Conservation (phyloP, 2,888 invertebrate species). For the Abrostola tripartita region DNA sequence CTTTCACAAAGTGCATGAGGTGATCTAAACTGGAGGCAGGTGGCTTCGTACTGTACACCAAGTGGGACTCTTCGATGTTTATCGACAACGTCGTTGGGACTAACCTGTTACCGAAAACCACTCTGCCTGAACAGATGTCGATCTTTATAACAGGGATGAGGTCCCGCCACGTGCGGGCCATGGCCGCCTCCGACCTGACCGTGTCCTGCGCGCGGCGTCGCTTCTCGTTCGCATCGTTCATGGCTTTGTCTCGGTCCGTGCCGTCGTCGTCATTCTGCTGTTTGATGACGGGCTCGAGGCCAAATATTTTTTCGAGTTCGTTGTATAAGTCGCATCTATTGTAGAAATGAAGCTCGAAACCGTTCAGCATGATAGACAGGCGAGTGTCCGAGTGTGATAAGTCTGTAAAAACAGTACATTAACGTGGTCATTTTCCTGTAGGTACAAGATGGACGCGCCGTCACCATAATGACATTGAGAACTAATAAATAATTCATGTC, state of each 20-base stretch:
- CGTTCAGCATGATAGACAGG: slow-evolving; percentile 96
- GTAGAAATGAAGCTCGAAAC: slow-evolving; percentile 98
- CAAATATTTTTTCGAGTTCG: slow-evolving; percentile 95
- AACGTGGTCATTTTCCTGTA: slow-evolving; percentile 40
- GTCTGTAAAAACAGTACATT: slow-evolving; percentile 88
- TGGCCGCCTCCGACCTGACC: slow-evolving; percentile 93
- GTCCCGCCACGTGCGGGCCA: slow-evolving; percentile 97
- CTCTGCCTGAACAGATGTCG: slow-evolving; percentile 96
- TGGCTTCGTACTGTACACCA: slow-evolving; percentile 98
- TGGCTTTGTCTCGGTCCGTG: slow-evolving; percentile 87
- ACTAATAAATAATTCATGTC: slow-evolving; percentile 22
- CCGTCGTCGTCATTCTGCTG: slow-evolving; percentile 89
- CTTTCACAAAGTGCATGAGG: slow-evolving; percentile 98
- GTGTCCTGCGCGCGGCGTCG: slow-evolving; percentile 84
- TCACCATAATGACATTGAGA: slow-evolving; percentile 8
- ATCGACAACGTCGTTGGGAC: slow-evolving; percentile 97
- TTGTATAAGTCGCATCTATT: slow-evolving; percentile 96
- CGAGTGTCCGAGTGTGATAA: slow-evolving; percentile 98
- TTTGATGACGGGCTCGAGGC: slow-evolving; percentile 93
- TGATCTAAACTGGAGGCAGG: slow-evolving; percentile 97
- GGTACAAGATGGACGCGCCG: slow-evolving; percentile 10
- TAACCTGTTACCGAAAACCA: slow-evolving; percentile 98
- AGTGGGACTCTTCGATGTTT: slow-evolving; percentile 97
- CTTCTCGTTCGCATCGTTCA: slow-evolving; percentile 90
- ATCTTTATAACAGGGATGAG: slow-evolving; percentile 98